phyloP scores from a whole-genome alignment of 2,888 invertebrate species.

The Drosophila nigricruria region DNA sequence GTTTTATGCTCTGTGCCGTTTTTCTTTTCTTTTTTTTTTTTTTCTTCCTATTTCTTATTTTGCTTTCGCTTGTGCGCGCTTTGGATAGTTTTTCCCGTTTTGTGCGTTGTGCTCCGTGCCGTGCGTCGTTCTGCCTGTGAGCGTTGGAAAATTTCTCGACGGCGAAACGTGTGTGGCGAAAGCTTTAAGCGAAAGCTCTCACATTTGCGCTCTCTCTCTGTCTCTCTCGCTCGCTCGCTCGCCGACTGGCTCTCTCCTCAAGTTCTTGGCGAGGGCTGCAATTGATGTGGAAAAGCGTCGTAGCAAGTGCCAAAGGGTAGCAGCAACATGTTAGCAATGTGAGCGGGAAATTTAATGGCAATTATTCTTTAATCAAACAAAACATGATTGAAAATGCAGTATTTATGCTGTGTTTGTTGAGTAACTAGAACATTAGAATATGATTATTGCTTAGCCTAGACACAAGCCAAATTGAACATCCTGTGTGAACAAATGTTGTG shows the following conservation, averaged over 20 bases:
- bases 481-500: neutral
- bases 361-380: neutral
- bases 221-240: too few relatives aligned
- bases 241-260: neutral
- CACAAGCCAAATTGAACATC: slow-evolving; percentile 1
- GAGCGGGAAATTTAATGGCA: neutral
- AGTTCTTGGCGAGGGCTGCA: slow-evolving; percentile 63
- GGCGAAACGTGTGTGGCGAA: slow-evolving; percentile 42
- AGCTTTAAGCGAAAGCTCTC: slow-evolving; percentile 51
- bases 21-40: slow-evolving; percentile 24
- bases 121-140: slow-evolving; percentile 72
- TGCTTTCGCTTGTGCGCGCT: slow-evolving; percentile 50
- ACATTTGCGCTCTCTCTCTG: slow-evolving; percentile 3
- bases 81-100: slow-evolving; percentile 69
- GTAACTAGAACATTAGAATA: neutral
- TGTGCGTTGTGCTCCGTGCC: slow-evolving; percentile 75
- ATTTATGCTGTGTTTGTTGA: neutral
- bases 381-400: rapidly evolving
- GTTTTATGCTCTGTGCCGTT: slow-evolving; percentile 33
- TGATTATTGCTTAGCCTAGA: neutral
- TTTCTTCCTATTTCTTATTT: slow-evolving; percentile 27
- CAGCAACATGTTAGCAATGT: slow-evolving; percentile 7
- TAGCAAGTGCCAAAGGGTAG: slow-evolving; percentile 18
- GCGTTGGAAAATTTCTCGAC: slow-evolving; percentile 72
- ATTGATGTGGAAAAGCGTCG: slow-evolving; percentile 33